phyloP scores from a whole-genome alignment of 2,888 invertebrate species.

The Dasypolia templi region DNA sequence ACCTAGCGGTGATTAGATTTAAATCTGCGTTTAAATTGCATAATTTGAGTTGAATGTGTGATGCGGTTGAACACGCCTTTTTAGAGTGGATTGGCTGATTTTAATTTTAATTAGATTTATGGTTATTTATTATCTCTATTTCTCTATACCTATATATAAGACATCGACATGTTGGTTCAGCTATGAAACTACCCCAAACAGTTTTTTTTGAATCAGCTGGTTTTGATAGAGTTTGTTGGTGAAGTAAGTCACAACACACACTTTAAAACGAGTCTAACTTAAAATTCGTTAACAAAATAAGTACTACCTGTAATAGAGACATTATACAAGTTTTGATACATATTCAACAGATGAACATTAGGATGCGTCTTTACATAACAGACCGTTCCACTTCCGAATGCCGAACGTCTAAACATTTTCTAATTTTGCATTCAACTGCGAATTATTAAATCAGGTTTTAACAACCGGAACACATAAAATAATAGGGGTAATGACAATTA shows the following conservation, averaged over 20 bases:
- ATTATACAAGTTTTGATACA: neutral
- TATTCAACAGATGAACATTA: conserved; percentile 10
- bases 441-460: conserved; percentile 20
- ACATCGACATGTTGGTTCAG: neutral
- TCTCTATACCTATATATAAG: too few species aligned
- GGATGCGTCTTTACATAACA: conserved; percentile 29
- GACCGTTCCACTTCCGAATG: conserved; percentile 15
- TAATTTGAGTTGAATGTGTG: conserved; percentile 21
- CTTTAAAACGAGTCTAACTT: neutral
- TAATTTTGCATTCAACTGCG: conserved; percentile 14
- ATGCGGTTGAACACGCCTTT: neutral
- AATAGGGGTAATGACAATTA: conserved; percentile 25
- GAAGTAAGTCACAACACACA: neutral
- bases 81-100: neutral
- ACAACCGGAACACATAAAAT: conserved; percentile 44
- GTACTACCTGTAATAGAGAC: neutral
- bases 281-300: neutral
- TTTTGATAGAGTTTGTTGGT: neutral
- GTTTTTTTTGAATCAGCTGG: neutral
- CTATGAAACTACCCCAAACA: neutral
- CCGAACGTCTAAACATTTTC: conserved; percentile 8
- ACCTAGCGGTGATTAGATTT: conserved; percentile 37
- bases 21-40: conserved; percentile 40
- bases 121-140: too few species aligned
- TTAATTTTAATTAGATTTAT: neutral